Evolutionary conservation across 2,888 invertebrate genomes (phyloP), one percentile per base, ranked within the genome.

Genomic region (Agonopterix arenella): DNA sequence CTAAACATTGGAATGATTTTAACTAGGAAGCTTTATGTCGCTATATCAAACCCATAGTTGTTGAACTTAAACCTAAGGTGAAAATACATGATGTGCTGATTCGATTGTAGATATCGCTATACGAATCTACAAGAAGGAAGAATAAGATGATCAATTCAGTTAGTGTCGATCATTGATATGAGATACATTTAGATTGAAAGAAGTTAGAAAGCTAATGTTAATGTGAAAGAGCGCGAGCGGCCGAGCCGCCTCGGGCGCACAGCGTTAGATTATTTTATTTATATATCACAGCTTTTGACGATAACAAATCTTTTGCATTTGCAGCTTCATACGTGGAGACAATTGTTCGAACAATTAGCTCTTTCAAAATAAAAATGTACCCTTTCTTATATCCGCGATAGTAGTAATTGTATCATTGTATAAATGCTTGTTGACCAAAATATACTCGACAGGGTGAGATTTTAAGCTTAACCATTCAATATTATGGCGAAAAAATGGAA

Each of bases 211-310:
- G 79, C 80, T 75, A 78, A 72, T 62, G 71, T 71, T 69, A 69
- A 54, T 28, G 60, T 58, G 61, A 57, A 64, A 72, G 63, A 71
- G 76, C 78, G 77, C 80, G 76, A 68, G 79, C 81, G 73, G 69
- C 59, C 64, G 45, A 49, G 58, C 76, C 75, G 70, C 74, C 61
- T 67, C 69, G 65, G 65, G 67, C 81, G 78, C 77, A 67, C 72
- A 64, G 79, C 76, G 70, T 77, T 75, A 76, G 73, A 82, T 82
- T 80, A 80, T 74, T 81, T 76, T 81, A 82, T 79, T 83, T 66
- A 74, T 84, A 88, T 89, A 89, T 89, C 89, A 89, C 89, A 89
- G 89, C 88, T 88, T 89, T 89, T 89, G 89, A 89, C 89, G 89
- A 88, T 88, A 84, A 88, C 85, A 84, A 86, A 88, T 85, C 84